Evolutionary conservation across 2,888 invertebrate species (phyloP).

Genomic region (Agonum fuliginosum): DNA sequence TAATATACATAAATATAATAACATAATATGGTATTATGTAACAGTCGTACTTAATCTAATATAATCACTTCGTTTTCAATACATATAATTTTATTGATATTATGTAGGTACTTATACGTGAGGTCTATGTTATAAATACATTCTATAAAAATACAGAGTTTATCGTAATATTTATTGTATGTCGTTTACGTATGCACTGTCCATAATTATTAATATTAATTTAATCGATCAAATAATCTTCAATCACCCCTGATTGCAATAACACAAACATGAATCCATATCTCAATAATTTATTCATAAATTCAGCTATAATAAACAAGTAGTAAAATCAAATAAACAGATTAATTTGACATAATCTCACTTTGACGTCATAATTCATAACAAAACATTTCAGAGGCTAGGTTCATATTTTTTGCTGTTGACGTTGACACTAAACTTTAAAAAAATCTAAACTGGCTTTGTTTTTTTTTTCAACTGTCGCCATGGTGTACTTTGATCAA

Average conservation of each 20-base stretch:
- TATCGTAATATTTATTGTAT: not conserved
- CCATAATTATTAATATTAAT: conserved; percentile 11
- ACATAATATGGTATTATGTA: too few relatives aligned
- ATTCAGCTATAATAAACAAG: conserved; percentile 1
- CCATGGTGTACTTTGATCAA: not conserved
- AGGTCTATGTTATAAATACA: too few relatives aligned
- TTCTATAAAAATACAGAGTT: not conserved
- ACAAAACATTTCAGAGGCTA: not conserved
- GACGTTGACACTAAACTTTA: not conserved
- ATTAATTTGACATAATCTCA: conserved; percentile 21
- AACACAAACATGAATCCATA: not conserved
- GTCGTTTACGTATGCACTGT: not conserved
- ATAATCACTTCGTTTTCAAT: too few relatives aligned
- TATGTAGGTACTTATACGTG: too few relatives aligned
- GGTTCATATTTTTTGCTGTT: not conserved
- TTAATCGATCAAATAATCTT: conserved; percentile 3
- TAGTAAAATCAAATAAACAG: conserved; percentile 13
- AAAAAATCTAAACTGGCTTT: not conserved
- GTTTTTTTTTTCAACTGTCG: not conserved
- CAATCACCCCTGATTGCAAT: not conserved
- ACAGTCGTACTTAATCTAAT: too few relatives aligned
- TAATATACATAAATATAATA: too few relatives aligned
- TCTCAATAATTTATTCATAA: conserved; percentile 20
- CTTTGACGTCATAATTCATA: not conserved
- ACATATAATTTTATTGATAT: too few relatives aligned